Base-by-base conservation (phyloP, 2,113 vertebrate genomes). In the Sinocyclocheilus grahami region DNA sequence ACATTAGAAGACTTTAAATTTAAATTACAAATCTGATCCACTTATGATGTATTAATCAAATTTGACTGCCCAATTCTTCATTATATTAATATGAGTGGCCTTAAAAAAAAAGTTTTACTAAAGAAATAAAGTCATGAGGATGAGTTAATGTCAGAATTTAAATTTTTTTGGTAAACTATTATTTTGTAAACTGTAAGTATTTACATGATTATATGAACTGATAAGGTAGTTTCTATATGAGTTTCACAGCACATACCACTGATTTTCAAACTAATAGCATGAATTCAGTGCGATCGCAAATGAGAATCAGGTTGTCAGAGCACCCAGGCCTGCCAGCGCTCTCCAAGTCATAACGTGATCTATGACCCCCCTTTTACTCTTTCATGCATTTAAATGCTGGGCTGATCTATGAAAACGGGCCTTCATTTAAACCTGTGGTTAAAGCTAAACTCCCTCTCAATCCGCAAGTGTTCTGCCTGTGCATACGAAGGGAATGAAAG, bases 311-410 rank as follows among this genome's bases (percentile, higher is more conserved):
- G 84, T 83, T 71, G 78, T 86, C 81, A 78, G 39, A 2, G 65
- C 86, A 85, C 88, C 12, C 27, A 5, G 69, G 88, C 86, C 86
- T 88, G 90, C 89, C 88, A 87, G 51, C 76, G 83, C 83, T 86
- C 77, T 87, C 90, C 85, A 80, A 86, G 90, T 93, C 93, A 93
- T 89, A 83, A 76, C 83, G 88, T 92, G 91, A 94, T 92, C 89
- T 91, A 92, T 88, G 84, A 92, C 87, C 76, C 69, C 69, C 92
- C 91, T 92, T 90, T 84, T 60, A 83, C 83, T 87, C 92, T 91
- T 93, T 93, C 93, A 93, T 95, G 93, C 93, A 94, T 95, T 94
- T 94, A 93, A 94, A 94, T 94, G 91, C 90, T 83, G 90, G 91
- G 88, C 90, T 90, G 92, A 93, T 91, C 92, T 91, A 86, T 62